Evolutionary conservation across 2,113 vertebrate genomes (phyloP).

Genomic region (Neodon shergylaensis): DNA sequence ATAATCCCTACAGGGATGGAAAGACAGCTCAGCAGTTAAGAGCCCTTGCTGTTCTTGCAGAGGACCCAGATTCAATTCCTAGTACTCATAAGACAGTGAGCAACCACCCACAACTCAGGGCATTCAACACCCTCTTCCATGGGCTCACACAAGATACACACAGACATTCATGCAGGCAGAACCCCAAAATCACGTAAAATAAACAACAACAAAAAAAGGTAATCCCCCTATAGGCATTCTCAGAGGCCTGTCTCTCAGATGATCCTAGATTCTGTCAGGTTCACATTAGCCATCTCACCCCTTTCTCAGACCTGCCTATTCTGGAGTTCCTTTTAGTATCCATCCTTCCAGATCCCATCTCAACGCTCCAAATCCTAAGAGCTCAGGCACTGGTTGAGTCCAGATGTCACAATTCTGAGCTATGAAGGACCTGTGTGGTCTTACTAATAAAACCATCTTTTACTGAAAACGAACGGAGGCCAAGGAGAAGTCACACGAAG

Average conservation of each 20-base stretch:
- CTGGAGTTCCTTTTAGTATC: constrained; percentile 9
- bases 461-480: not conserved
- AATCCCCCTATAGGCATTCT: not conserved
- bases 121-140: not conserved
- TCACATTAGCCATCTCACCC: not conserved
- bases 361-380: not conserved
- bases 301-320: not conserved
- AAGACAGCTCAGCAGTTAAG: not conserved
- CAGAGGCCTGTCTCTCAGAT: not conserved
- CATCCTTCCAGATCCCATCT: not conserved
- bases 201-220: not conserved
- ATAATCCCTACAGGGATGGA: not conserved
- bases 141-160: not conserved
- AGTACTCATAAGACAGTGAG: too few species aligned
- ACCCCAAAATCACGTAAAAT: not conserved
- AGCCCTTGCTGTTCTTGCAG: not conserved
- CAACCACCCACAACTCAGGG: not conserved
- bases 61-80: not conserved
- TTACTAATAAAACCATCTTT: constrained; percentile 6
- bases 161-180: not conserved
- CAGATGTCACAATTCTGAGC: not conserved
- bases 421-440: not conserved
- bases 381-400: not conserved
- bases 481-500: not conserved
- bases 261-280: not conserved